Evolutionary conservation across 1,140 invertebrate species (phyloP), one percentile per base, ranked within the genome.

Genomic region (Drosophila pseudoananassae): DNA sequence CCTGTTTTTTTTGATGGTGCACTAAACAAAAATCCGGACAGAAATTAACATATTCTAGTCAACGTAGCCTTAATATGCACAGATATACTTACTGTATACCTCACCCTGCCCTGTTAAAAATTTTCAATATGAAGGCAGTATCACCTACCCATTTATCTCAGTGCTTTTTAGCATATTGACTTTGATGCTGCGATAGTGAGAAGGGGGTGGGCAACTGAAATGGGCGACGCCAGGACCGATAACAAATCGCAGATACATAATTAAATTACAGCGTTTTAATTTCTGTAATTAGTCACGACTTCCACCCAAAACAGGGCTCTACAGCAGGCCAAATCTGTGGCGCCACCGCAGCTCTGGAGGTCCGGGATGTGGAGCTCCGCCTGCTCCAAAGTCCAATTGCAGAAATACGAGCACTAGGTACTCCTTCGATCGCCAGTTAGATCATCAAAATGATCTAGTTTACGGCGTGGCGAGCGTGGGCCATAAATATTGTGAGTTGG

Each of bases 251-350:
- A 89, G 90, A 91, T 91, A 91, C 90, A 91, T 91, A 91, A 91
- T 91, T 91, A 91, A 91, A 91, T 91, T 91, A 91, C 90, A 91
- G 90, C 87, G 90, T 91, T 91, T 91, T 90, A 91, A 91, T 91
- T 91, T 91, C 90, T 90, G 90, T 91, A 91, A 91, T 91, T 91
- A 91, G 90, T 91, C 90, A 91, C 90, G 90, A 91, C 79, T 91
- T 91, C 47, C 47, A 47, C 33, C 38, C 52, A 20, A 57, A 46
- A 59, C 59, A 58, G 45, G 63, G 58, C 59, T 50, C 43, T 12
- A n/a, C 20, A 38, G 54, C 56, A 25, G 31, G 40, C 33, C 10
- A 40, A 31, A 31, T 23, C 61, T 6, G 40, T 43, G 40, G 40
- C 40, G 40, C 40, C 40, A 43, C 40, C 40, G 59, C 40, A n/a